A percentile compares a stretch with the other conserved stretches of the same genome.
Evolutionary conservation across 2,888 invertebrate genomes (phyloP).

Genomic region (Stomorhina lunata): DNA sequence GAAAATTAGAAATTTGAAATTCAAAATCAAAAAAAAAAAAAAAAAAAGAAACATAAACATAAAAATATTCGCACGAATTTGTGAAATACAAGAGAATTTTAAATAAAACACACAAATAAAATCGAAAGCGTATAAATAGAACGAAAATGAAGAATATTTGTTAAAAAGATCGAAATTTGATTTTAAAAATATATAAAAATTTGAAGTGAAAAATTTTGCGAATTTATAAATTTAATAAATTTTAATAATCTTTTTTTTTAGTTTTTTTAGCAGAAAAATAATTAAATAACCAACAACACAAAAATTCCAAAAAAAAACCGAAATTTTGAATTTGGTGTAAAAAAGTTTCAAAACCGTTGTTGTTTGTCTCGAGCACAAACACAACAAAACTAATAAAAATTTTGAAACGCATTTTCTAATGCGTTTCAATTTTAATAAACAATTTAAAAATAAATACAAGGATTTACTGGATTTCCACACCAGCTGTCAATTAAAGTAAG

Average conservation of each 20-base stretch:
- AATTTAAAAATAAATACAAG: conserved; percentile 58
- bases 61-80: neutral
- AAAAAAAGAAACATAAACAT: neutral
- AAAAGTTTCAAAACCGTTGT: neutral
- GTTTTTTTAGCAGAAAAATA: neutral
- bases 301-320: neutral
- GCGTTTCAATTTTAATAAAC: conserved; percentile 60
- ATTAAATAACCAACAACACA: neutral
- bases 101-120: neutral
- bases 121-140: neutral
- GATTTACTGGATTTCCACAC: conserved; percentile 43
- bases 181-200: neutral
- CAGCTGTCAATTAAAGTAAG: conserved; percentile 53
- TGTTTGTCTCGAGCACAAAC: neutral
- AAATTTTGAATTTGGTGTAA: conserved; percentile 13
- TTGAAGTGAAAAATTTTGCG: neutral
- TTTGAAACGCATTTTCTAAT: conserved; percentile 62
- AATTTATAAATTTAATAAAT: neutral
- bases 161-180: too few relatives aligned
- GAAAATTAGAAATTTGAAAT: neutral
- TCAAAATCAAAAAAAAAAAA: conserved; percentile 13
- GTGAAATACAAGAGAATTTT: neutral
- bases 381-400: neutral
- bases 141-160: neutral
- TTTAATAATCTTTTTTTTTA: neutral